Conservation (phyloP, 2,797 vertebrate genomes). For the Chanos chanos region DNA sequence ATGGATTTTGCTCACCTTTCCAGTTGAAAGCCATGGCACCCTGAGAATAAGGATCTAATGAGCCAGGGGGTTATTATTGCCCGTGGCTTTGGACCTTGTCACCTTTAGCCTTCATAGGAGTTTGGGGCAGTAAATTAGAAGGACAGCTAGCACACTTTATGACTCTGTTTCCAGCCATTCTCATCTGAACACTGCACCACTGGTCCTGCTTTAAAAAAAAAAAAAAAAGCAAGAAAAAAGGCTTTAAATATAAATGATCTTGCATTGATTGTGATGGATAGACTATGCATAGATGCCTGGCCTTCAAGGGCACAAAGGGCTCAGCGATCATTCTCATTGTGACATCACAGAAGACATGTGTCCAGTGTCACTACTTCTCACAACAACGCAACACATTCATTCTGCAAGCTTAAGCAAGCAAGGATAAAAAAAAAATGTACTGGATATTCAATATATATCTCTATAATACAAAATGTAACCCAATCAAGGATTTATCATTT, state of each 20-base stretch:
- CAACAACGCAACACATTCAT: slow-evolving; percentile 51
- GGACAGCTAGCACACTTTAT: slow-evolving; percentile 64
- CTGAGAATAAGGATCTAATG: slow-evolving; percentile 62
- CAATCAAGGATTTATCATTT: background rate
- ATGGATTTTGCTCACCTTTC: slow-evolving; percentile 70
- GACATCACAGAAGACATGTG: slow-evolving; percentile 61
- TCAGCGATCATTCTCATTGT: slow-evolving; percentile 73
- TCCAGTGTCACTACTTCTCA: slow-evolving; percentile 65
- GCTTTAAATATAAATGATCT: slow-evolving; percentile 77
- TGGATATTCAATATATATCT: too few species aligned
- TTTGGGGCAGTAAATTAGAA: slow-evolving; percentile 65
- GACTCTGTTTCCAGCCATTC: slow-evolving; percentile 62
- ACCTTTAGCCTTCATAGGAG: slow-evolving; percentile 47
- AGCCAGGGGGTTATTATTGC: slow-evolving; percentile 60
- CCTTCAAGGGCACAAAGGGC: slow-evolving; percentile 75
- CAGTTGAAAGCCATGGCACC: slow-evolving; percentile 54
- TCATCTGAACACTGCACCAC: slow-evolving; percentile 49
- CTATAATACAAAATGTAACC: too few species aligned
- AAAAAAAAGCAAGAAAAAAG: too few species aligned
- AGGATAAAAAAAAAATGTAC: too few species aligned
- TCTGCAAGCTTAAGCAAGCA: too few species aligned
- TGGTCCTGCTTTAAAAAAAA: slow-evolving; percentile 53
- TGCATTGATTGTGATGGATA: slow-evolving; percentile 78
- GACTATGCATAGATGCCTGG: slow-evolving; percentile 72
- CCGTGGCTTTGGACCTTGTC: slow-evolving; percentile 52